Conservation (phyloP, 2,888 invertebrate genomes). For the Julus scanicus region DNA sequence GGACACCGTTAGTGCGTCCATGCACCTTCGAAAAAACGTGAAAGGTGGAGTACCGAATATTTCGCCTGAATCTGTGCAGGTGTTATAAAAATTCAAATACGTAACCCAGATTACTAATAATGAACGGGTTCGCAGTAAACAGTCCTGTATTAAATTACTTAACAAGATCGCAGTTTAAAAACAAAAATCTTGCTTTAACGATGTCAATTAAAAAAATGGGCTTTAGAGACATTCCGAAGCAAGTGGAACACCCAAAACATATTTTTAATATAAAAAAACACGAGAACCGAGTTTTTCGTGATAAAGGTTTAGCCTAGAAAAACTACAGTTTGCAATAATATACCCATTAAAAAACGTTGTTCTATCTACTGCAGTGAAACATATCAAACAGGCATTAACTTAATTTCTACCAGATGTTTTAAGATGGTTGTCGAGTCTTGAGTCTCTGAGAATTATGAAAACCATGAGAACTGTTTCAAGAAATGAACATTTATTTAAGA, state of each 20-base stretch:
- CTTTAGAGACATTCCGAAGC: background rate
- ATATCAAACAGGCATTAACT: background rate
- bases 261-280: background rate
- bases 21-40: conserved; percentile 32
- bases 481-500: background rate
- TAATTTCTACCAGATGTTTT: conserved; percentile 9
- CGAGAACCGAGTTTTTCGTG: background rate
- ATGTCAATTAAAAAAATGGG: conserved; percentile 34
- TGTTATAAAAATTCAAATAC: conserved; percentile 45
- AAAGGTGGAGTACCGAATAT: conserved; percentile 40
- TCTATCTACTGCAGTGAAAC: background rate
- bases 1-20: conserved; percentile 45
- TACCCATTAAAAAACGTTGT: background rate
- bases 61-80: conserved; percentile 23
- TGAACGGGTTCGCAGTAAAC: conserved; percentile 5
- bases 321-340: background rate
- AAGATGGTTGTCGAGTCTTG: background rate
- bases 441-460: no score
- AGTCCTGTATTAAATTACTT: conserved; percentile 26
- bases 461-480: background rate
- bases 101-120: conserved; percentile 39
- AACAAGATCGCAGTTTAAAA: conserved; percentile 47
- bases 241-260: conserved; percentile 15
- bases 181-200: conserved; percentile 20
- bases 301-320: background rate